Evolutionary conservation across 2,797 vertebrate genomes (phyloP).

Genomic region (Acrossocheilus fasciatus): DNA sequence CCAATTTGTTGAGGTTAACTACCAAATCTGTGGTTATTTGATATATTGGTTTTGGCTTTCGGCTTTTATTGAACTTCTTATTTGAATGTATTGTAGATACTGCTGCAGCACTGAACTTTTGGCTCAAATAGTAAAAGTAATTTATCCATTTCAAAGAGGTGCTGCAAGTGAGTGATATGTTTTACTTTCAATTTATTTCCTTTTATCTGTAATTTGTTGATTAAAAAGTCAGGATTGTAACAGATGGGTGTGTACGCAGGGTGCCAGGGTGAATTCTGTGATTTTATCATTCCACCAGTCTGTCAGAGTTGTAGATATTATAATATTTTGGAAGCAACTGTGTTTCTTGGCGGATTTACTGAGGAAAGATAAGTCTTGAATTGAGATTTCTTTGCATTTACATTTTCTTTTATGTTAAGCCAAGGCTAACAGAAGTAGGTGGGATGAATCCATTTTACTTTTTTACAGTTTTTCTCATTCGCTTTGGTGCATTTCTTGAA

Average conservation of each 20-base stretch:
- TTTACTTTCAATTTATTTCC: not conserved
- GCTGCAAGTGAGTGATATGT: not conserved
- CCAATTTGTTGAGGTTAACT: not conserved
- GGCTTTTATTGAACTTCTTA: not conserved
- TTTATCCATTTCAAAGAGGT: not conserved
- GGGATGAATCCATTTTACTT: not conserved
- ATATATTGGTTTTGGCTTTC: slow-evolving; percentile 14
- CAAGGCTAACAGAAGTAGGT: slow-evolving; percentile 24
- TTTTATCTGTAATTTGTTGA: slow-evolving; percentile 40
- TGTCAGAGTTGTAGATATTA: slow-evolving; percentile 16
- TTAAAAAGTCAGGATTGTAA: slow-evolving; percentile 23
- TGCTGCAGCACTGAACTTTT: not conserved
- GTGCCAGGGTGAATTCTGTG: slow-evolving; percentile 6
- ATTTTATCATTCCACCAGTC: slow-evolving; percentile 19
- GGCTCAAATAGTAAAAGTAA: not conserved
- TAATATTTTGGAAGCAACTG: slow-evolving; percentile 9
- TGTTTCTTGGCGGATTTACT: slow-evolving; percentile 18
- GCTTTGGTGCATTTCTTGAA: too few relatives aligned
- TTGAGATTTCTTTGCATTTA: slow-evolving; percentile 21
- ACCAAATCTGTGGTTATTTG: not conserved
- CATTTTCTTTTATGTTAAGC: slow-evolving; percentile 23
- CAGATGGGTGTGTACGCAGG: not conserved
- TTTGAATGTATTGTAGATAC: not conserved
- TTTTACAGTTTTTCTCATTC: too few relatives aligned
- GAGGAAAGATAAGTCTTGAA: slow-evolving; percentile 26